Percentiles rank a stretch among this genome's conserved stretches.
Conservation (phyloP, 2,113 vertebrate species). For the Rhadina sibilatrix region DNA sequence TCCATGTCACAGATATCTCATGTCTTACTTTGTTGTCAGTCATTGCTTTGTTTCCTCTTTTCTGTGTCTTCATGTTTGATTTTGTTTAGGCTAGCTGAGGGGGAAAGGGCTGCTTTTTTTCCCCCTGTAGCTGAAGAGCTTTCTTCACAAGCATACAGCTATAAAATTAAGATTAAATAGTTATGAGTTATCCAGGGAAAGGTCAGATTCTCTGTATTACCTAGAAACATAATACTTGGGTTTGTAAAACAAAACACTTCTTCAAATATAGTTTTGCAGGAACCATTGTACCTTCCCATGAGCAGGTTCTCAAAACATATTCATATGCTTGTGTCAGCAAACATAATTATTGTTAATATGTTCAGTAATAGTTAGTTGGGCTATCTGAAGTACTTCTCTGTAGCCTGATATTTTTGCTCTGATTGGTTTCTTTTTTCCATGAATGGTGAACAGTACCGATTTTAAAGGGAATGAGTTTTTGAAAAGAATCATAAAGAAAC, state of each 20-base stretch:
- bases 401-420: background rate
- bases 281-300: fast-evolving
- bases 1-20: background rate
- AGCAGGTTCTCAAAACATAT: background rate
- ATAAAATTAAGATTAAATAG: background rate
- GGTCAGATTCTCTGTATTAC: background rate
- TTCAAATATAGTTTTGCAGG: background rate
- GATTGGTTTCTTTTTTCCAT: background rate
- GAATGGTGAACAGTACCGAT: background rate
- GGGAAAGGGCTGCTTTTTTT: background rate
- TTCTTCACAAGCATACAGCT: background rate
- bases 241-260: background rate
- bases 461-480: background rate
- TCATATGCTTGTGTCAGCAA: background rate
- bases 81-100: background rate
- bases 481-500: background rate
- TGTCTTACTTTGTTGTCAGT: background rate
- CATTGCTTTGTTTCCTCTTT: background rate
- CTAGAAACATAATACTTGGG: background rate
- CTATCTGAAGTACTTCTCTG: background rate
- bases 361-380: background rate
- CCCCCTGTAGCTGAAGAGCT: background rate
- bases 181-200: background rate
- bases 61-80: background rate
- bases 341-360: background rate